A percentile compares a stretch with the other conserved stretches of the same genome.
Conservation (phyloP, 2,888 invertebrate species). For the Smittia aterrima region DNA sequence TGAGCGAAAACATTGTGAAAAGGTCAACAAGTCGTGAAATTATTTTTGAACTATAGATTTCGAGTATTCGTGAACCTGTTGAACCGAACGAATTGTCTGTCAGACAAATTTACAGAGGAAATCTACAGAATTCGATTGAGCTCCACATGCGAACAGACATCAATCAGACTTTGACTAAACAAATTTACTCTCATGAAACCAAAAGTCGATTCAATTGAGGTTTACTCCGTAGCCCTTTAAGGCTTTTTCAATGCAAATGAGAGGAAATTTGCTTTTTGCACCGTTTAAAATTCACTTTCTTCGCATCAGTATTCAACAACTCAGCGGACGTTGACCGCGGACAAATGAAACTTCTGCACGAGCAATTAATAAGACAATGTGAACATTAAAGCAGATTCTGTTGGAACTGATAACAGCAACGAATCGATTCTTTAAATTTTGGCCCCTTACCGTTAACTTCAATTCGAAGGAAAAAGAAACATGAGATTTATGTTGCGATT, state of each 20-base stretch:
- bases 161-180: too few relatives aligned
- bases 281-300: too few relatives aligned
- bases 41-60: slow-evolving; percentile 5
- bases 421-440: background rate
- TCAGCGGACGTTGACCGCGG: background rate
- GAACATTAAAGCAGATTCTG: slow-evolving; percentile 1
- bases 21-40: background rate
- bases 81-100: background rate
- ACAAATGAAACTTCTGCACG: background rate
- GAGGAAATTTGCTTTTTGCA: too few relatives aligned
- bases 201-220: too few relatives aligned
- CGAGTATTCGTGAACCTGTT: background rate
- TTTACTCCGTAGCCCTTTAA: too few relatives aligned
- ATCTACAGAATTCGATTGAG: too few relatives aligned
- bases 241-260: too few relatives aligned
- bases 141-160: too few relatives aligned
- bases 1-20: background rate
- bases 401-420: background rate
- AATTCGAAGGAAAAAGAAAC: background rate
- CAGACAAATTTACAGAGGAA: background rate
- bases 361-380: background rate
- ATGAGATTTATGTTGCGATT: slow-evolving; percentile 16
- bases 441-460: background rate
- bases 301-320: too few relatives aligned
- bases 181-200: too few relatives aligned